Evolutionary conservation across 2,888 invertebrate species (phyloP).

Genomic region (Anarsia innoxiella): DNA sequence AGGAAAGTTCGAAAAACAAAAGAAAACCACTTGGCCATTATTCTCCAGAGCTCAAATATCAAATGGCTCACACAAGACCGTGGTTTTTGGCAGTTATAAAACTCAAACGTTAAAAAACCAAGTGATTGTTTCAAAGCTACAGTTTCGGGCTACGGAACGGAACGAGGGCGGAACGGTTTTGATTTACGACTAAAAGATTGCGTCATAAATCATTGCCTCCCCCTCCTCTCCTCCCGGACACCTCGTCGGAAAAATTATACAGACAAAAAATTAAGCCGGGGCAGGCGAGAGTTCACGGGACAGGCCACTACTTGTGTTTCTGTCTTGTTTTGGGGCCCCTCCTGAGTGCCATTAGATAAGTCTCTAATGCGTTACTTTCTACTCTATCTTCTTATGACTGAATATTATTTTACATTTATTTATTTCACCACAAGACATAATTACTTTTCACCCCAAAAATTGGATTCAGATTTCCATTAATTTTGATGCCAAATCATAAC

Average conservation of each 20-base stretch:
- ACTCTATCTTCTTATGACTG: no score
- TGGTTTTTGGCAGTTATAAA: neutral
- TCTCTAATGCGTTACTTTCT: no score
- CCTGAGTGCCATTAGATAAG: no score
- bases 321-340: neutral
- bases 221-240: constrained; percentile 29
- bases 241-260: constrained; percentile 39
- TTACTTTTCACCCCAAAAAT: no score
- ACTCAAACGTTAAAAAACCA: constrained; percentile 22
- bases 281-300: no score
- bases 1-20: no score
- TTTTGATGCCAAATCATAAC: no score
- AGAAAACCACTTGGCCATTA: no score
- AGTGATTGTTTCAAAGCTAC: constrained; percentile 41
- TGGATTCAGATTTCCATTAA: no score
- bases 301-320: neutral
- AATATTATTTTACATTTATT: no score
- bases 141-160: constrained; percentile 27
- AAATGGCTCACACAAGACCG: neutral
- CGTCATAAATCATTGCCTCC: constrained; percentile 54
- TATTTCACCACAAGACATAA: no score
- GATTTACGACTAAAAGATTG: constrained; percentile 68
- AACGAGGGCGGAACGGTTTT: constrained; percentile 38
- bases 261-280: constrained; percentile 33
- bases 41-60: neutral